phyloP scores from a whole-genome alignment of 92 coral and sea anemone genomes.

The Palythoa grandiflora region DNA sequence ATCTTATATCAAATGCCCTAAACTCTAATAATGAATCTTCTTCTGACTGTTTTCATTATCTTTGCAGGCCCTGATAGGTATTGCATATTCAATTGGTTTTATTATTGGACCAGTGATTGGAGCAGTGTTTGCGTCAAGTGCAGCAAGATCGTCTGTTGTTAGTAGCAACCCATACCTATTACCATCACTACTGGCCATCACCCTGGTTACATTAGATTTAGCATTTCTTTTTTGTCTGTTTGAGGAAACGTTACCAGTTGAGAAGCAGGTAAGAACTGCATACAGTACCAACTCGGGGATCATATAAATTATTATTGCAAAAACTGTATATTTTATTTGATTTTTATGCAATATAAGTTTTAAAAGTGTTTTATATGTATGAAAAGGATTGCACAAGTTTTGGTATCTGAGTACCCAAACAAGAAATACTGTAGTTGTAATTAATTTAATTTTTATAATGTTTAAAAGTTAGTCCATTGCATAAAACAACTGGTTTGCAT shows the following conservation, averaged over 20 bases:
- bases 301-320: no score
- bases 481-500: no score
- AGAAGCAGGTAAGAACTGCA: conserved; percentile 76
- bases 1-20: no score
- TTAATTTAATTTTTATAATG: no score
- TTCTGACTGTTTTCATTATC: not conserved
- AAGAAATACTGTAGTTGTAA: no score
- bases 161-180: conserved; percentile 82
- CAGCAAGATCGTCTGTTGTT: conserved; percentile 74
- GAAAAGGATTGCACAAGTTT: no score
- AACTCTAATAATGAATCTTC: not conserved
- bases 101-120: conserved; percentile 97
- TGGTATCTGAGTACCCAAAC: no score
- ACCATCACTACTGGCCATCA: conserved; percentile 88
- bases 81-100: conserved; percentile 96
- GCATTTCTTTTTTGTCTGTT: conserved; percentile 73
- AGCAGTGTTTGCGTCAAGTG: conserved; percentile 90
- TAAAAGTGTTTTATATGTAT: no score
- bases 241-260: conserved; percentile 86
- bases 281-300: no score
- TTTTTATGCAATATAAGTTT: no score
- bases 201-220: conserved; percentile 77
- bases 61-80: conserved; percentile 89
- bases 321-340: no score
- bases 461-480: no score